Conservation (phyloP, 2,797 vertebrate genomes). For the Coluber constrictor region DNA sequence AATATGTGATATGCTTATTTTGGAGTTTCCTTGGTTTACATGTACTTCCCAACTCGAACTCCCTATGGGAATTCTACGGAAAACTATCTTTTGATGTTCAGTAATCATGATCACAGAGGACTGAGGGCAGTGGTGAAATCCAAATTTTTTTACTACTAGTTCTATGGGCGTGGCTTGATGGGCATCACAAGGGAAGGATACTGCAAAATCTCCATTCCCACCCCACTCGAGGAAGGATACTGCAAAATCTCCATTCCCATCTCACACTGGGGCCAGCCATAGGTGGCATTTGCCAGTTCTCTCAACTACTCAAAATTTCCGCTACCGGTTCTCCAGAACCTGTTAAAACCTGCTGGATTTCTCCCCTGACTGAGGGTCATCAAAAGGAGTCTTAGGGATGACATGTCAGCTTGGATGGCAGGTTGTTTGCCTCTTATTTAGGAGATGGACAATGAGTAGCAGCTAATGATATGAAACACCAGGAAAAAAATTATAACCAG, state of each 20-base stretch:
- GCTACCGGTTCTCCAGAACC: too few relatives aligned
- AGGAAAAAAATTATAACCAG: not conserved
- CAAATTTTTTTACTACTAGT: too few relatives aligned
- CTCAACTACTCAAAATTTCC: too few relatives aligned
- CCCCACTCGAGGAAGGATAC: too few relatives aligned
- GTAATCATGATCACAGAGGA: not conserved
- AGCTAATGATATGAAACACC: not conserved
- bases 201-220: too few relatives aligned
- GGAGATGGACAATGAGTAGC: not conserved
- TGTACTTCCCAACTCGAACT: not conserved
- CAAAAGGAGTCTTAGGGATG: not conserved
- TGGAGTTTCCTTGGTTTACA: not conserved
- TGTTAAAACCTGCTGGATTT: too few relatives aligned
- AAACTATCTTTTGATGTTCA: not conserved
- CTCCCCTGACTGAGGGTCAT: not conserved
- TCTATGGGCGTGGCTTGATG: too few relatives aligned
- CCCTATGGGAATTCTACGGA: not conserved
- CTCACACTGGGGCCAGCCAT: too few relatives aligned
- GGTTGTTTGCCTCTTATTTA: not conserved
- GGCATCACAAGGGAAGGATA: too few relatives aligned
- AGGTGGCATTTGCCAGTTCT: too few relatives aligned
- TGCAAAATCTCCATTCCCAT: too few relatives aligned
- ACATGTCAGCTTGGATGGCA: not conserved
- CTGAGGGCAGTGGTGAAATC: not conserved
- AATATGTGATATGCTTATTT: not conserved